Conservation (phyloP, 1,140 invertebrate species). For the Gryon sp. region DNA sequence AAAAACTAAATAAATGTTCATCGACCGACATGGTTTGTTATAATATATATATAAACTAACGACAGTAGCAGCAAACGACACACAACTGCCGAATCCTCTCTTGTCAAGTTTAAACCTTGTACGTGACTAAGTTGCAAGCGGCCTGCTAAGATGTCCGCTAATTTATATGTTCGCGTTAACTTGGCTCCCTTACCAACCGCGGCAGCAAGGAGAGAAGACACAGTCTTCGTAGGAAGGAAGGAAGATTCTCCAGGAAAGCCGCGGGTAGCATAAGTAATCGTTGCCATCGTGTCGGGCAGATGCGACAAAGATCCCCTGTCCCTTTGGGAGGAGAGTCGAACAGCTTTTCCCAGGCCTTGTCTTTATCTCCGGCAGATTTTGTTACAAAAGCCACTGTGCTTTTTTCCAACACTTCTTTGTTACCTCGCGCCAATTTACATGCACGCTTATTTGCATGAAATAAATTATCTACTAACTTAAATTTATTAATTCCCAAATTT, state of each 20-base stretch:
- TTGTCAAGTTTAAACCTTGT: constrained; percentile 79
- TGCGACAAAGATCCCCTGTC: constrained; percentile 74
- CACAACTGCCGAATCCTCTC: constrained; percentile 65
- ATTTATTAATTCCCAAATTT: constrained; percentile 18
- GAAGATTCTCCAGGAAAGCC: constrained; percentile 75
- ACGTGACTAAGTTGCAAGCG: constrained; percentile 80
- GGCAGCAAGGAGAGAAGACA: constrained; percentile 46
- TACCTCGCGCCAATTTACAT: constrained; percentile 17
- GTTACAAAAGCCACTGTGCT: constrained; percentile 35
- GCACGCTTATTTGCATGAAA: constrained; percentile 40
- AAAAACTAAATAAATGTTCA: too few relatives aligned
- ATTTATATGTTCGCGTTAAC: constrained; percentile 80
- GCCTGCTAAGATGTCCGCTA: constrained; percentile 80
- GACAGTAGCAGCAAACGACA: constrained; percentile 27
- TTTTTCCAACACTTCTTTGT: constrained; percentile 4
- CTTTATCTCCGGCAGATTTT: constrained; percentile 45
- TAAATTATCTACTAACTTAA: constrained; percentile 9
- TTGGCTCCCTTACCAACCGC: constrained; percentile 70
- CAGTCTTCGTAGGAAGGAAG: constrained; percentile 60
- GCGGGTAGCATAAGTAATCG: constrained; percentile 78
- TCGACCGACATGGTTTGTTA: constrained; percentile 8
- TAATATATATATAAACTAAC: too few relatives aligned
- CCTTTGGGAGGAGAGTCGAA: constrained; percentile 46
- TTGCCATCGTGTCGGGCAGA: constrained; percentile 73
- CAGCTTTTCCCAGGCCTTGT: constrained; percentile 46